phyloP scores from a whole-genome alignment of 2,797 vertebrate species.

The Ptychadena robeensis region DNA sequence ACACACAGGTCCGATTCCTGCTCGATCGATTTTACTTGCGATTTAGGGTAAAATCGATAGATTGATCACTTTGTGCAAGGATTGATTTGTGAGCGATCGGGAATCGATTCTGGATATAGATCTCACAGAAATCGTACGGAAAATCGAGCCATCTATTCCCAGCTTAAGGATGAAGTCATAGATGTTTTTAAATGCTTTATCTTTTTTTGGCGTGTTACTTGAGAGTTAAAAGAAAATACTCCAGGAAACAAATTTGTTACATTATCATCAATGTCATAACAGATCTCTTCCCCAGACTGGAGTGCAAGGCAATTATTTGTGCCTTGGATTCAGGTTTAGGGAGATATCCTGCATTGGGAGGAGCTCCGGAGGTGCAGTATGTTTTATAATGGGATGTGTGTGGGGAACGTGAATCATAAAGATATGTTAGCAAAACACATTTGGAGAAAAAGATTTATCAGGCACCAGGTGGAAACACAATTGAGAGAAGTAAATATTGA shows the following conservation, averaged over 20 bases:
- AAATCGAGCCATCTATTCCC: too few species aligned
- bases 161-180: conserved; percentile 1
- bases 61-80: too few species aligned
- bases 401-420: conserved; percentile 16
- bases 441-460: conserved; percentile 23
- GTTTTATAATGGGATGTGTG: conserved; percentile 32
- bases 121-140: too few species aligned
- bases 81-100: too few species aligned
- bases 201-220: conserved; percentile 5
- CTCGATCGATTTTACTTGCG: too few species aligned
- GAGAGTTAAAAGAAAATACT: neutral
- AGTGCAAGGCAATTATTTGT: conserved; percentile 29
- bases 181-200: conserved; percentile 12
- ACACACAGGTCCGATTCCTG: too few species aligned
- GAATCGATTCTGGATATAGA: too few species aligned
- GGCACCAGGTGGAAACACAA: conserved; percentile 24
- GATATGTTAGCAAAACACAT: conserved; percentile 9
- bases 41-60: too few species aligned
- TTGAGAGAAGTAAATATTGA: conserved; percentile 26
- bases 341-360: conserved; percentile 36
- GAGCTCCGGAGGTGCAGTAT: conserved; percentile 1
- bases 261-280: conserved; percentile 58
- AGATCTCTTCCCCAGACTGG: conserved; percentile 23
- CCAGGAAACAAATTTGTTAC: neutral
- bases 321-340: conserved; percentile 27